Evolutionary conservation across 35 echinoderm and acorn worm genomes (phyloP), one percentile per base, ranked within the genome.

Genomic region (Ptychodera flava): DNA sequence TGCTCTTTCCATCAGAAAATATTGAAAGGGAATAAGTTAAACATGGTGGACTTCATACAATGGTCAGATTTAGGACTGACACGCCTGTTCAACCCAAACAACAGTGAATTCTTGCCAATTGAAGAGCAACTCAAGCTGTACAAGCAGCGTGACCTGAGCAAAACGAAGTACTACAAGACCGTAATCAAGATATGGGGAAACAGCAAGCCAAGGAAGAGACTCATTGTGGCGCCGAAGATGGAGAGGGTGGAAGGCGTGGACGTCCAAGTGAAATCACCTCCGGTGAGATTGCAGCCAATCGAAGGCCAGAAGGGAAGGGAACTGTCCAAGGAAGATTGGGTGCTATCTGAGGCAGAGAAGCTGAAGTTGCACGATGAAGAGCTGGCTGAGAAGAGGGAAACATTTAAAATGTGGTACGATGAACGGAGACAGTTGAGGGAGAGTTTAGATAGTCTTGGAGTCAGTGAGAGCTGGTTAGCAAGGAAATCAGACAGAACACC

Each of bases 71-170:
- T 85, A 78, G 89, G 93, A 38, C 84, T 95, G 0, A 85, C 53
- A 28, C 36, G 93, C 77, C 77, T 95, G 15, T 95, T 95, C 84
- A 91, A 91, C 76, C 93, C 90, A 0, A 78, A 82, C 33, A 86
- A 83, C 84, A 81, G 34, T 36, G 90, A 91, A 22, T 92, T 86
- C 85, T 84, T 95, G 16, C 93, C 93, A 16, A 91, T 95, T 36
- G 87, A 92, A 76, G 93, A 95, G 27, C 93, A 95, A 37, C 0
- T 95, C 6, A 89, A 95, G 82, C 80, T 86, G 33, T 95, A 95
- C 87, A 95, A 92, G 34, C 37, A 79, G 15, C 85, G 93, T 30
- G 88, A 95, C 77, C 85, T 95, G 31, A 37, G 84, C 29, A 89
- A 89, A 84, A 89, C 82, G 28, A 95, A 95, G 79, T 79, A 86